Evolutionary conservation across 2,113 vertebrate genomes (phyloP), one percentile per base, ranked within the genome.

Genomic region (Caloenas nicobarica): DNA sequence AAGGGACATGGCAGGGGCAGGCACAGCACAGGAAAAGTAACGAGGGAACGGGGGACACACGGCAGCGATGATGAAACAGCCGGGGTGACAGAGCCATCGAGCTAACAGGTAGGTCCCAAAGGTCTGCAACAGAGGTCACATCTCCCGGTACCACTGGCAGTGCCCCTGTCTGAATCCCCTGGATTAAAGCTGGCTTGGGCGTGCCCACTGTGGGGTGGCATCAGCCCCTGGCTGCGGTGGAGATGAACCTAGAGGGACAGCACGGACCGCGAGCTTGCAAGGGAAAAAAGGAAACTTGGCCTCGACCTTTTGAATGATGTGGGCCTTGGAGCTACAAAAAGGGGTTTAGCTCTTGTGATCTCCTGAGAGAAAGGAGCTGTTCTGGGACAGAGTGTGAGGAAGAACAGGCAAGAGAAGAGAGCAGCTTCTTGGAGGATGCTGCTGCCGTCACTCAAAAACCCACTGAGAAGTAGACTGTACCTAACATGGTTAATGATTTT

Each of bases 221-320:
- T 51, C 73, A 36, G 1, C 25, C 74, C 83, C 73, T 29, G 51
- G 48, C 42, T 46, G 80, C 91, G 17, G 8, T 0, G 34, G 71
- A 71, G 69, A 71, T 24, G 56, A 74, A 68, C n/a, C 13, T 1
- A 33, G 34, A 51, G 56, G 48, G 34, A 38, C 40, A 61, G 82
- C 48, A 86, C 58, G 48, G 71, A 42, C 70, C 33, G 26, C 0
- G 23, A 86, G 86, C 64, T 88, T 73, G 56, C 18, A 57, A 78
- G 38, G 28, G 50, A 6, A 40, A 61, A 36, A 40, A 40, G 29
- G 51, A 68, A 51, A 56, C 24, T 25, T 28, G 88, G 80, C 58
- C 53, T 58, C 76, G 88, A 84, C 95, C 95, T 92, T 84, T 38
- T 17, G 65, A 96, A 68, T 69, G 53, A 95, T 38, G 60, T n/a